Base-by-base conservation (phyloP, 2,113 vertebrate genomes). In the Seriola rivoliana region DNA sequence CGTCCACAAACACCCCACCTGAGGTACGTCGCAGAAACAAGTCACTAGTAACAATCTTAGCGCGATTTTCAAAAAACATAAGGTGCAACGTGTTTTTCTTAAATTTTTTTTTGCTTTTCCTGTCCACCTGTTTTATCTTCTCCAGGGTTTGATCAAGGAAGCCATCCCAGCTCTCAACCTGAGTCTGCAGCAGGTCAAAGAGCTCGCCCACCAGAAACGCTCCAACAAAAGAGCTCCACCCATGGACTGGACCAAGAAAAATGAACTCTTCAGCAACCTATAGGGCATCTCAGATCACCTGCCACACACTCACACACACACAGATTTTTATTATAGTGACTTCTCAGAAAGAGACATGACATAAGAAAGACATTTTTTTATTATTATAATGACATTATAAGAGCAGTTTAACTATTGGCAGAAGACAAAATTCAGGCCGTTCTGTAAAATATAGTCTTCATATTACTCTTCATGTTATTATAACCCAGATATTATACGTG, bases 221-320 rank as follows among this genome's bases (percentile, higher is more conserved):
- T 95, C 96, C 91, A 97, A 96, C 94, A 99, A 97, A 88, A 95
- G 93, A 85, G 98, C 98, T 13, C 98, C 98, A 0, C 95, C 96
- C 86, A 99, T 99, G 98, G 98, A 99, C 96, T 99, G 98, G 98
- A 99, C 96, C 96, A 99, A 98, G 97, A 97, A 99, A 93, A 99
- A 99, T 0, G 97, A 99, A 93, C 97, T 99, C 69, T 99, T 99
- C 90, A 97, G 98, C 94, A 99, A 98, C 88, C 96, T 99, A 93
- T 99, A 96, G 91, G 85, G 3, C 2, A 11, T 46, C 52, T 65
- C 58, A n/a, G 23, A 23, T 65, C 66, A 50, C 69, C 80, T 36
- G 10, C 59, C 12, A 34, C 23, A 81, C 75, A 52, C 59, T 50
- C 25, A 65, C 75, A 73, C 76, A 77, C 17, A 67, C 17, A 75